Percentiles rank a stretch among this genome's conserved stretches.
phyloP scores from a whole-genome alignment of 2,113 vertebrate genomes.

The Cephalopholis sonnerati region DNA sequence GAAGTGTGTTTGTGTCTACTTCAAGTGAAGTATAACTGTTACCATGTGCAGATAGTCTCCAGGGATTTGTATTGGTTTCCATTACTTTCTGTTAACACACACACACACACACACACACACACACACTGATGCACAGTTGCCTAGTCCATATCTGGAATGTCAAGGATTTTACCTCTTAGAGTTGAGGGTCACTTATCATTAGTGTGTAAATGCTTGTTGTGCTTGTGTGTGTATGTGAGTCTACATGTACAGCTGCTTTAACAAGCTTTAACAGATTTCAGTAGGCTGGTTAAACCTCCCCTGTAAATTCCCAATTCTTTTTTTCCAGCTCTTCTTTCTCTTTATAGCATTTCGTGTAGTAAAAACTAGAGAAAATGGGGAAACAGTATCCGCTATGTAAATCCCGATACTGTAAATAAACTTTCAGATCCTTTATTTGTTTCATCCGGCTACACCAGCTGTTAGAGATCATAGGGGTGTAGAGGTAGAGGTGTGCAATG shows the following conservation, averaged over 20 bases:
- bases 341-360: not conserved
- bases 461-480: too few relatives aligned
- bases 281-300: not conserved
- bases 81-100: slow-evolving; percentile 17
- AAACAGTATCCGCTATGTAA: not conserved
- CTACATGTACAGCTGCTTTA: not conserved
- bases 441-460: not conserved
- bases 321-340: not conserved
- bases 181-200: not conserved
- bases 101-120: slow-evolving; percentile 10
- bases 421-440: not conserved
- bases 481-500: not conserved
- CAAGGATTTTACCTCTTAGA: slow-evolving; percentile 3
- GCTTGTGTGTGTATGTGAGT: not conserved
- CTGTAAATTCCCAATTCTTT: not conserved
- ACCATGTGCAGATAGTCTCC: slow-evolving; percentile 57
- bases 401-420: not conserved
- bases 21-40: slow-evolving; percentile 38
- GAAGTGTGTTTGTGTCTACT: slow-evolving; percentile 54
- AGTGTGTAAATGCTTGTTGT: not conserved
- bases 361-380: not conserved
- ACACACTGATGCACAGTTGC: not conserved
- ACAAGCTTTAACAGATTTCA: not conserved
- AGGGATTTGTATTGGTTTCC: slow-evolving; percentile 44
- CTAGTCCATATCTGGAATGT: slow-evolving; percentile 12